These are phyloP conservation scores for Candidula unifasciata DNA, from an alignment of 2,888 invertebrate species.

Conservation along the genomic window DNA sequence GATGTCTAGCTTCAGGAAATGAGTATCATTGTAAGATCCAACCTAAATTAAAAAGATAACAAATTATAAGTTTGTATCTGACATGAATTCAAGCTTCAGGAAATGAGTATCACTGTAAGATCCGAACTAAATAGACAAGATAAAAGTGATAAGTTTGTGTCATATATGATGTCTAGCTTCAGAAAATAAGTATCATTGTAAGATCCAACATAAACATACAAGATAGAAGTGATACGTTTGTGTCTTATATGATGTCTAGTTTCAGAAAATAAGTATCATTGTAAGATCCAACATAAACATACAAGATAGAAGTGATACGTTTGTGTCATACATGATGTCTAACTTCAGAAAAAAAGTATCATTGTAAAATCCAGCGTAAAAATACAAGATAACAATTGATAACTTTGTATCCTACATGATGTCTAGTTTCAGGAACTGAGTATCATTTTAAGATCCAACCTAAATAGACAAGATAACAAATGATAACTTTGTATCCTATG, in stretches of 20 bases:
- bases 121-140: neutral
- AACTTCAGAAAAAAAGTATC: too few relatives aligned
- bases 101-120: conserved; percentile 17
- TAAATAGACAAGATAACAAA: too few relatives aligned
- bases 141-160: neutral
- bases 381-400: too few relatives aligned
- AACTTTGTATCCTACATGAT: too few relatives aligned
- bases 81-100: neutral
- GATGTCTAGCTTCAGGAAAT: conserved; percentile 71
- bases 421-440: too few relatives aligned
- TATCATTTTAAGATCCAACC: too few relatives aligned
- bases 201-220: conserved; percentile 68
- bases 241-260: neutral
- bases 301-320: neutral
- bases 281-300: neutral
- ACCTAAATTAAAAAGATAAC: conserved; percentile 59
- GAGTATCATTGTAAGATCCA: conserved; percentile 74
- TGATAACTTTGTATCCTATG: too few relatives aligned
- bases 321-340: too few relatives aligned
- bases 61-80: neutral
- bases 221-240: neutral
- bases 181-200: conserved; percentile 74
- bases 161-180: conserved; percentile 64
- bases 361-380: too few relatives aligned
- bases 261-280: conserved; percentile 1